phyloP scores from a whole-genome alignment of 2,888 invertebrate genomes.

The Perithous albicinctus region DNA sequence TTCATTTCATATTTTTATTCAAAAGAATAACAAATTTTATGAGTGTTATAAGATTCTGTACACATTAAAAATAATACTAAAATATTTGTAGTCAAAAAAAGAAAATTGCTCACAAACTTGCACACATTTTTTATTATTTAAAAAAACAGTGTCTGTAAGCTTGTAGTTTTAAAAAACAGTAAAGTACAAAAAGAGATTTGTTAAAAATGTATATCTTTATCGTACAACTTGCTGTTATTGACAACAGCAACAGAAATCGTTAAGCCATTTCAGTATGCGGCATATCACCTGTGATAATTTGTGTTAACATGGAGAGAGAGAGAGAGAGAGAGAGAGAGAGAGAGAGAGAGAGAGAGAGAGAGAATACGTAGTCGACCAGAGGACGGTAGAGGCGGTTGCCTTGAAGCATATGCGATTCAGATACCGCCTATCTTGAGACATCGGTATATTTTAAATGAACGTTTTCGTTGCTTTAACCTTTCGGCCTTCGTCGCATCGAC shows the following conservation, averaged over 20 bases:
- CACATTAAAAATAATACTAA: too few species aligned
- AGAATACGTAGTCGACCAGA: constrained; percentile 76
- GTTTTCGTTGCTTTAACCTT: constrained; percentile 74
- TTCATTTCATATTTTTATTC: too few species aligned
- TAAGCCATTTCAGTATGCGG: constrained; percentile 23
- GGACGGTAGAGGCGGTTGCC: constrained; percentile 72
- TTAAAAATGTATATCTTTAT: too few species aligned
- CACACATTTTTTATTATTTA: too few species aligned
- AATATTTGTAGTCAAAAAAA: too few species aligned
- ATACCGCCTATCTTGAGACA: constrained; percentile 77
- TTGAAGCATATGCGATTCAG: constrained; percentile 67
- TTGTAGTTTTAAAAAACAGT: too few species aligned
- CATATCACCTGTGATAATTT: constrained; percentile 79
- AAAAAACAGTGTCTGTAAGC: too few species aligned
- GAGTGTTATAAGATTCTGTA: too few species aligned
- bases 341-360: constrained; percentile 76
- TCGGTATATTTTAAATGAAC: constrained; percentile 70
- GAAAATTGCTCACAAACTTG: too few species aligned
- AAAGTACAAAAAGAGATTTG: not conserved
- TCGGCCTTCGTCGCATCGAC: constrained; percentile 66
- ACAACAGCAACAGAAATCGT: constrained; percentile 26
- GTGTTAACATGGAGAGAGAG: constrained; percentile 78
- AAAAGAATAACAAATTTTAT: too few species aligned
- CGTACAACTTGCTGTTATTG: not conserved
- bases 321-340: constrained; percentile 75